phyloP scores from a whole-genome alignment of 1,140 invertebrate species.

The Drosophila hydei region DNA sequence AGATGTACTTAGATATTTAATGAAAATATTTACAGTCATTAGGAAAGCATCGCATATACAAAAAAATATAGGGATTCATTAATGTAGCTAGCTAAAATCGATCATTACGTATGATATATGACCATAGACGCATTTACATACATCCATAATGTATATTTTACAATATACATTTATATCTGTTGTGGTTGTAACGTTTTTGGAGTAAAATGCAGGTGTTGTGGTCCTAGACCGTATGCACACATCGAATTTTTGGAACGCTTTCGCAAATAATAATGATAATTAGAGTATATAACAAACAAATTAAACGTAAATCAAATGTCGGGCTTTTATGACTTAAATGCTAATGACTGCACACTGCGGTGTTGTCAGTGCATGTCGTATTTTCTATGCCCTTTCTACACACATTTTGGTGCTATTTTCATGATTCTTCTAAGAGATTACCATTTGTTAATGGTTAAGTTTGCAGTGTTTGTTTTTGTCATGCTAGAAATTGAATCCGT shows the following conservation, averaged over 20 bases:
- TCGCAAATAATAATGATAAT: constrained; percentile 40
- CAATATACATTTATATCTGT: neutral
- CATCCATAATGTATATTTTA: constrained; percentile 10
- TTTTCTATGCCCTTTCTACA: constrained; percentile 24
- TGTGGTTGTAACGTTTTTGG: neutral
- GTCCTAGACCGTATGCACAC: constrained; percentile 58
- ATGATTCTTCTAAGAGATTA: constrained; percentile 16
- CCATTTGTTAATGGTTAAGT: constrained; percentile 19
- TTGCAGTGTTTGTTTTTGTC: constrained; percentile 30
- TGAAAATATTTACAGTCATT: constrained; percentile 48
- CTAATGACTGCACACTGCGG: constrained; percentile 65
- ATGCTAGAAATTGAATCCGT: constrained; percentile 91
- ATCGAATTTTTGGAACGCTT: constrained; percentile 37
- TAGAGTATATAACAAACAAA: constrained; percentile 35
- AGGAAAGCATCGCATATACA: constrained; percentile 27
- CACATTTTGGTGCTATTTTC: constrained; percentile 11
- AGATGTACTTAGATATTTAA: constrained; percentile 21
- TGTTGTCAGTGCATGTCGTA: constrained; percentile 8
- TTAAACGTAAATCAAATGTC: constrained; percentile 31
- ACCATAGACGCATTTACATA: constrained; percentile 9
- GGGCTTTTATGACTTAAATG: constrained; percentile 63
- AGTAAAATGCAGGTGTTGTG: constrained; percentile 20
- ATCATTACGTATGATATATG: constrained; percentile 33
- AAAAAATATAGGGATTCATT: constrained; percentile 16
- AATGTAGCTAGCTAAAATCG: constrained; percentile 36